phyloP scores from a whole-genome alignment of 23 tunicate species.

The Oikopleura dioica region DNA sequence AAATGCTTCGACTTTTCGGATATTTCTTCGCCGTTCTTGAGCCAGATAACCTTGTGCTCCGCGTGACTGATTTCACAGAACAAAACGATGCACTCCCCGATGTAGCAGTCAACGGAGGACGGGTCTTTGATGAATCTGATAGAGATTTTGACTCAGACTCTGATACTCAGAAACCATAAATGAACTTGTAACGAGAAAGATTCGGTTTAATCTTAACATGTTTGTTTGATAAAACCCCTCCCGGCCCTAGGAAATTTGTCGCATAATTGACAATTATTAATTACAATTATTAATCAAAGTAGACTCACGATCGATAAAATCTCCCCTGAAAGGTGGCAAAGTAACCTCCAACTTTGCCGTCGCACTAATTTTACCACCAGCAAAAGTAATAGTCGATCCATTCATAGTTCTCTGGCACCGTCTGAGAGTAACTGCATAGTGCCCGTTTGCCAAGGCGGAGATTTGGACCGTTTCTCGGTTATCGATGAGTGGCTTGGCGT shows the following conservation, averaged over 20 bases:
- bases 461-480: background rate
- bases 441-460: background rate
- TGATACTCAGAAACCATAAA: too few species aligned
- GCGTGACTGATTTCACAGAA: background rate
- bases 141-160: too few species aligned
- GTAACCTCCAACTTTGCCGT: background rate
- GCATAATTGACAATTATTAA: too few species aligned
- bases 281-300: too few species aligned
- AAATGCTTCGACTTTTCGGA: background rate
- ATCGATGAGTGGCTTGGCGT: background rate
- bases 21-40: background rate
- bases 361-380: background rate
- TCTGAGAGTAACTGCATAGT: background rate
- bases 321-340: background rate
- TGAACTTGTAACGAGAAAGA: too few species aligned
- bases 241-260: too few species aligned
- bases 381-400: background rate
- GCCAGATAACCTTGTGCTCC: slow-evolving; percentile 4
- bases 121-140: background rate
- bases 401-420: background rate
- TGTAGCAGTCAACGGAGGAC: background rate
- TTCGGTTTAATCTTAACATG: too few species aligned
- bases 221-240: too few species aligned
- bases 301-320: too few species aligned
- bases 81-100: background rate